Base-by-base conservation (phyloP, 1,140 invertebrate species). In the Halictus rubicundus region DNA sequence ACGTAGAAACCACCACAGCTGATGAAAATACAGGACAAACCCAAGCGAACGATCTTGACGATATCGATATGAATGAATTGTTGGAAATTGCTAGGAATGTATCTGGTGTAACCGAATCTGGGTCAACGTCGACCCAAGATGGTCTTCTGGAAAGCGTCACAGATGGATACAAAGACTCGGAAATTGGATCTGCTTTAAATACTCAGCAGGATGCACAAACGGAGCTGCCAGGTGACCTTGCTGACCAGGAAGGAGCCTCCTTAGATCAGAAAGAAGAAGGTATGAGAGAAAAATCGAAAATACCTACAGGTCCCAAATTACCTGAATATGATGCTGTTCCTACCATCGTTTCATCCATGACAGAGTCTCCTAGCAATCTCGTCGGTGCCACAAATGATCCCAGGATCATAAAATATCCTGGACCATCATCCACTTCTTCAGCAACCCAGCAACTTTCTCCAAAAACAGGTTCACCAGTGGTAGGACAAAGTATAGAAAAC, bases 31-130 rank as follows among this genome's bases (percentile, higher is more conserved):
- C 9, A n/a, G 9, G 6, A 10, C 32, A 52, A 3, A 63, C 75
- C 0, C 32, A 60, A 6, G 14, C 42, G 2, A 21, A 54, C 5
- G 59, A 71, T 23, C 9, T 49, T 0, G 52, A 68, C 4, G 21
- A 63, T 25, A 52, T 78, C 14, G 75, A 78, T 27, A 42, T 70
- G 68, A 21, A 63, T 1, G 52, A 70, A 12, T 8, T 78, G 1
- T 42, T 71, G 14, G n/a, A 78, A 1, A 78, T 78, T 0, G 75
- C 75, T 0, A 70, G 9, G 23, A 27, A 23, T 3, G 68, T 63
- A 19, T 57, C 68, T 27, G 68, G 32, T 1, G 2, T 71, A 7
- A 16, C 25, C 0, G 52, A 76, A 10, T 10, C 37, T 16, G 3
- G 12, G 0, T n/a, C 52, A 21, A 42, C 21, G 2, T 23, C n/a